A percentile compares a stretch with the other conserved stretches of the same genome.
Conservation (phyloP, 1,140 invertebrate genomes). For the Neodiprion virginianus region DNA sequence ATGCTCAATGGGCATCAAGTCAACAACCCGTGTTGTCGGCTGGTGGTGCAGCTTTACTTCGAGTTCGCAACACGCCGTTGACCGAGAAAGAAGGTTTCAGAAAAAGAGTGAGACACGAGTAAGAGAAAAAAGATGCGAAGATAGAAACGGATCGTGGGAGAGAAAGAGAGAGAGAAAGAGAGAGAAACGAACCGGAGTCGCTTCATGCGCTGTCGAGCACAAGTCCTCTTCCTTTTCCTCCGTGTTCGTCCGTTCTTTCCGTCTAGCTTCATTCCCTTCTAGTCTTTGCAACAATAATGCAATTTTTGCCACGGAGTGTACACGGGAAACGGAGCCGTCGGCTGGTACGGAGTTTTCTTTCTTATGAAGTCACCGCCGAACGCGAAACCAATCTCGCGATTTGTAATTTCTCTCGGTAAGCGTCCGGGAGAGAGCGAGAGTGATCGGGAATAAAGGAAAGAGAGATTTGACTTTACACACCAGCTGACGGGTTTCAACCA, state of each 20-base stretch:
- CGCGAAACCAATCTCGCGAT: neutral
- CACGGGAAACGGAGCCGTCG: constrained; percentile 6
- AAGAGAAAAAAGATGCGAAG: constrained; percentile 22
- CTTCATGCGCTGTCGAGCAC: constrained; percentile 51
- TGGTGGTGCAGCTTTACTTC: constrained; percentile 22
- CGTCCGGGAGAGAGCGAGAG: neutral
- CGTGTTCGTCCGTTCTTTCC: no score
- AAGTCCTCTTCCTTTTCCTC: constrained; percentile 31
- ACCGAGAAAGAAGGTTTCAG: constrained; percentile 20
- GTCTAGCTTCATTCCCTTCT: no score
- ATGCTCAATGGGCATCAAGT: constrained; percentile 60
- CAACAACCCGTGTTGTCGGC: constrained; percentile 51
- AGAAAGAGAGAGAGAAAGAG: constrained; percentile 18
- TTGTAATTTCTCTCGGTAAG: neutral
- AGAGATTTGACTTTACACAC: neutral
- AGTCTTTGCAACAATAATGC: constrained; percentile 28
- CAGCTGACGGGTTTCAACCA: no score
- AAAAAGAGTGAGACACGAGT: constrained; percentile 25
- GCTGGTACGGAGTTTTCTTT: neutral
- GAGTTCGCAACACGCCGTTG: constrained; percentile 18
- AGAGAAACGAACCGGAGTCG: constrained; percentile 41
- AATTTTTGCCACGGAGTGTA: constrained; percentile 37
- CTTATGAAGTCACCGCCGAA: neutral
- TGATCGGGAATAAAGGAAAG: neutral
- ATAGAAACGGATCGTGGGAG: constrained; percentile 14